Conservation (phyloP, 2,797 vertebrate genomes). For the Propithecus deckenii region DNA sequence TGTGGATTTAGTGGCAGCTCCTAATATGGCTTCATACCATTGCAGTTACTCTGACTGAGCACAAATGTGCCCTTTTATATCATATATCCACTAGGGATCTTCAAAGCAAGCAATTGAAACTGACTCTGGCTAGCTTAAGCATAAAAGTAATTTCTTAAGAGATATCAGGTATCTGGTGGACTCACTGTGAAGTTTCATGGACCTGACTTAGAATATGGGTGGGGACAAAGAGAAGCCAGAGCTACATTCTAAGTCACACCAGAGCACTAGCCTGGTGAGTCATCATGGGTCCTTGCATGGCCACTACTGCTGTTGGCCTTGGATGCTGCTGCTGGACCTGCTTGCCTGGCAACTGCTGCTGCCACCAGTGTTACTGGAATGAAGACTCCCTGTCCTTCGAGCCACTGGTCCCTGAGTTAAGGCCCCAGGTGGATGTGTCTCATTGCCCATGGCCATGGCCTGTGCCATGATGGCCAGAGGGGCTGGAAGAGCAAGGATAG, state of each 20-base stretch:
- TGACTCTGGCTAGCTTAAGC: background rate
- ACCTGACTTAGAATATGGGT: background rate
- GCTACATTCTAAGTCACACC: background rate
- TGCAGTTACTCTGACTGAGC: background rate
- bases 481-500: background rate
- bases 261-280: background rate
- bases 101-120: background rate
- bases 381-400: background rate
- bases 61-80: background rate
- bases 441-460: background rate
- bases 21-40: background rate
- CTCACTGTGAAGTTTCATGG: background rate
- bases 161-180: background rate
- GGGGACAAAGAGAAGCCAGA: background rate
- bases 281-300: fast-evolving
- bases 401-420: background rate
- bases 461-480: background rate
- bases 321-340: background rate
- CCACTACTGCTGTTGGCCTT: background rate
- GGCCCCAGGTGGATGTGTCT: background rate
- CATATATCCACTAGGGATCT: background rate
- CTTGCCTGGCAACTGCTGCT: background rate
- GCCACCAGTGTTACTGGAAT: background rate
- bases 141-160: background rate
- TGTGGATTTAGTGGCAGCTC: background rate